Percentiles rank a stretch among this genome's conserved stretches.
Evolutionary conservation across 2,113 vertebrate species (phyloP).

Genomic region (Heterotis niloticus): DNA sequence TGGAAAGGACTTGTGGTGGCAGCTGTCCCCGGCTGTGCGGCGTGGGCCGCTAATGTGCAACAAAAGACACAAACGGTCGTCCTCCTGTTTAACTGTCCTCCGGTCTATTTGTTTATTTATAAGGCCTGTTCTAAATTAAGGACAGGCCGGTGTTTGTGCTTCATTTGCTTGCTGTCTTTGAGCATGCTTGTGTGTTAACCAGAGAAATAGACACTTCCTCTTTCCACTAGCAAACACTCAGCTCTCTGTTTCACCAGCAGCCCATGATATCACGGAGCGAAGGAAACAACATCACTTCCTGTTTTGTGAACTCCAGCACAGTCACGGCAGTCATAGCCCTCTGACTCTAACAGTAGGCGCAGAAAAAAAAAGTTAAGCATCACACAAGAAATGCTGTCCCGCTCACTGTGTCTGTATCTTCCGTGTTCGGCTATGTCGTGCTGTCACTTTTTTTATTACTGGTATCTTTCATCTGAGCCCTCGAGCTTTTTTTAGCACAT

Average conservation of each 20-base stretch:
- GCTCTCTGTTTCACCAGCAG: constrained; percentile 13
- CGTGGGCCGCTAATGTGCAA: neutral
- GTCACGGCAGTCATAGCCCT: neutral
- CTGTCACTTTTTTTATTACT: too few relatives aligned
- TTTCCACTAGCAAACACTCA: constrained; percentile 24
- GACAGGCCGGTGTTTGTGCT: neutral
- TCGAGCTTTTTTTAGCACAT: neutral
- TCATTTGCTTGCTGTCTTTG: neutral
- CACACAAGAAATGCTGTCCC: neutral
- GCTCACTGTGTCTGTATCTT: neutral
- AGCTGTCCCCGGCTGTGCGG: too few relatives aligned
- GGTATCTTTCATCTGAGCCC: neutral
- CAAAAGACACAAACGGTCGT: neutral
- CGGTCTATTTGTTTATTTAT: neutral
- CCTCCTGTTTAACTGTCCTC: neutral
- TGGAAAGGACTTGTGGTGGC: too few relatives aligned
- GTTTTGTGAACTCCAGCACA: constrained; percentile 20
- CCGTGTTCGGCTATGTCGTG: too few relatives aligned
- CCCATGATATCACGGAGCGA: constrained; percentile 32
- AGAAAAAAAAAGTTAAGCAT: neutral
- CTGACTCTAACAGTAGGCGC: constrained; percentile 5
- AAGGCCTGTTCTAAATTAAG: constrained; percentile 12
- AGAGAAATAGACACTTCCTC: constrained; percentile 20
- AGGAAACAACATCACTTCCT: constrained; percentile 31
- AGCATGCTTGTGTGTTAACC: neutral